A percentile compares a stretch with the other conserved stretches of the same genome.
Conservation (phyloP, 2,113 vertebrate genomes). For the Pedetes capensis region DNA sequence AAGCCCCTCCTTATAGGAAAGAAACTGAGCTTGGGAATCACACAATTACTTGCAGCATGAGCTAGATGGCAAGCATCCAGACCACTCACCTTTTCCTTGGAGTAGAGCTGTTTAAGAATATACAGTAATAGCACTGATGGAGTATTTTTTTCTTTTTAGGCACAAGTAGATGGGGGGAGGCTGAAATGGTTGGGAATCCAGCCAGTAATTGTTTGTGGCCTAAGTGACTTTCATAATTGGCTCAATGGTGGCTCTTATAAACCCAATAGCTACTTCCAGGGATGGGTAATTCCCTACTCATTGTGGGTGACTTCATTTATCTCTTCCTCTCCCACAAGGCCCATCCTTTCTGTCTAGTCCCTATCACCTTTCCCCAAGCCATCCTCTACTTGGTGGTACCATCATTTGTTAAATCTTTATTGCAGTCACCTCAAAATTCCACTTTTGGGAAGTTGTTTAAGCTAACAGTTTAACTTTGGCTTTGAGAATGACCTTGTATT, state of each 20-base stretch:
- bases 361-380: neutral
- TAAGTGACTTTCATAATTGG: slow-evolving; percentile 51
- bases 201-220: slow-evolving; percentile 50
- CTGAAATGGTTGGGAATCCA: slow-evolving; percentile 29
- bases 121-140: neutral
- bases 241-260: slow-evolving; percentile 41
- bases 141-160: slow-evolving; percentile 34
- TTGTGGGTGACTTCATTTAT: slow-evolving; percentile 36
- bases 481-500: neutral
- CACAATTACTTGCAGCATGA: neutral
- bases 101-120: slow-evolving; percentile 7
- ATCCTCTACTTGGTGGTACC: neutral
- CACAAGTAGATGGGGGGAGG: neutral
- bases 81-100: slow-evolving; percentile 44
- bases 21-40: neutral
- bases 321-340: neutral
- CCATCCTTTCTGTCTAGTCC: slow-evolving; percentile 32
- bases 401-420: slow-evolving; percentile 39
- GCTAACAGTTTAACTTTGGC: neutral
- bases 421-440: neutral
- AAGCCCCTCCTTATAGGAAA: neutral
- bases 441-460: neutral
- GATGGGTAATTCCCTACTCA: slow-evolving; percentile 16
- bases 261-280: slow-evolving; percentile 47
- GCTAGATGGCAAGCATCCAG: slow-evolving; percentile 3